Base-by-base conservation (phyloP, 2,888 invertebrate species). In the Cheilosia pagana region DNA sequence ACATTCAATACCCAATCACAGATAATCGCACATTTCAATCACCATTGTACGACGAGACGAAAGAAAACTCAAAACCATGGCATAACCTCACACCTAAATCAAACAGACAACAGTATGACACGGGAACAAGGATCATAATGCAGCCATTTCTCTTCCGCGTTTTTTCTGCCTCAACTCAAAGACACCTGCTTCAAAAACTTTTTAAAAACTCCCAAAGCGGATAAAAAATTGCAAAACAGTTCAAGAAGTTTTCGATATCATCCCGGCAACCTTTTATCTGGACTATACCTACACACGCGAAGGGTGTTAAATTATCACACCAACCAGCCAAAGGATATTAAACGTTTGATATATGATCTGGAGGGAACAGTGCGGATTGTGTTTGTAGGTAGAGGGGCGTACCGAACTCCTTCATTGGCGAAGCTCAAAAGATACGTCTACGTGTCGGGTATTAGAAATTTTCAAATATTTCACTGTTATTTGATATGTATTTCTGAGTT, bases 21-120 rank as follows among this genome's bases (percentile, higher is more conserved):
- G 68, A 53, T 75, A 83, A 83, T 79, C 83, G 65, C 79, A 70
- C 70, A 53, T 75, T 78, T 79, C 83, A 83, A 83, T 83, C 83
- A 74, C 59, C 35, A 39, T 28, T 12, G 21, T 14, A 35, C 23
- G 41, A 48, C 50, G 39, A 76, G 41, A 31, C 21, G 65, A 39
- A 53, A 23, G 14, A 28, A 48, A 57, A 68, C 28, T 48, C 57
- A 63, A 43, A 41, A 62, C 35, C 53, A 14, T 60, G 39, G 21
- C 2, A 7, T 50, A 35, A n/a, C 63, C 43, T 39, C 43, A 25
- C 52, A 60, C 59, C 12, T 31, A 31, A 50, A 57, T 53, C 52
- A 71, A 45, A 72, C 57, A 68, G 82, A 74, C 68, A 78, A 74
- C 78, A 74, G 65, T 45, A 60, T 10, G 31, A 8, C 5, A 19